These are phyloP conservation scores for Microtus montanus DNA, from an alignment of 2,113 vertebrate genomes.

Conservation along the genomic window DNA sequence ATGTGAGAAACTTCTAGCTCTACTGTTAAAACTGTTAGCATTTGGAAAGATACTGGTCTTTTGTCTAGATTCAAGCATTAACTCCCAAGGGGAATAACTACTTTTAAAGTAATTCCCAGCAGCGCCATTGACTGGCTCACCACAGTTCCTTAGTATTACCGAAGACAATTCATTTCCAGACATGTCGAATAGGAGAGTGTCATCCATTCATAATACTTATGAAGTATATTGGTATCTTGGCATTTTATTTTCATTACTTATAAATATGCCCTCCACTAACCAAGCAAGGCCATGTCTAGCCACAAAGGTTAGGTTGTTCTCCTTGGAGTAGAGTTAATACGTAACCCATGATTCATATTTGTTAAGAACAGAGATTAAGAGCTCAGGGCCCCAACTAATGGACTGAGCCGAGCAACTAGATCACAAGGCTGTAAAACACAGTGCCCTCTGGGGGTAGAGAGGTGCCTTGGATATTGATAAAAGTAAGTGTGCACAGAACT, in stretches of 20 bases:
- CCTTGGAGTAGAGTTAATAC: constrained; percentile 43
- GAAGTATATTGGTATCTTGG: constrained; percentile 71
- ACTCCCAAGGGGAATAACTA: constrained; percentile 44
- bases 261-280: constrained; percentile 59
- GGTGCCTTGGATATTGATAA: background rate
- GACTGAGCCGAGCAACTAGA: background rate
- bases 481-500: background rate
- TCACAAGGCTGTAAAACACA: background rate
- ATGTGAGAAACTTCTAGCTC: background rate
- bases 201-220: constrained; percentile 80
- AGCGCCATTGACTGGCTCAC: constrained; percentile 59
- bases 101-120: constrained; percentile 67
- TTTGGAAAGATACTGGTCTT: background rate
- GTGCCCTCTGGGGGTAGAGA: background rate
- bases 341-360: constrained; percentile 41
- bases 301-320: constrained; percentile 69
- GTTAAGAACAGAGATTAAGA: background rate
- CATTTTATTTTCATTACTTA: constrained; percentile 77
- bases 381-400: background rate
- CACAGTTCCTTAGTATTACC: constrained; percentile 76
- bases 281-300: constrained; percentile 62
- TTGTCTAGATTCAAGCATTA: background rate
- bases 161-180: constrained; percentile 79
- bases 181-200: constrained; percentile 64
- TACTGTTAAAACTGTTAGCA: constrained; percentile 56